These are phyloP conservation scores for Gonocerus acuteangulatus DNA, from an alignment of 2,888 invertebrate genomes.

Conservation along the genomic window DNA sequence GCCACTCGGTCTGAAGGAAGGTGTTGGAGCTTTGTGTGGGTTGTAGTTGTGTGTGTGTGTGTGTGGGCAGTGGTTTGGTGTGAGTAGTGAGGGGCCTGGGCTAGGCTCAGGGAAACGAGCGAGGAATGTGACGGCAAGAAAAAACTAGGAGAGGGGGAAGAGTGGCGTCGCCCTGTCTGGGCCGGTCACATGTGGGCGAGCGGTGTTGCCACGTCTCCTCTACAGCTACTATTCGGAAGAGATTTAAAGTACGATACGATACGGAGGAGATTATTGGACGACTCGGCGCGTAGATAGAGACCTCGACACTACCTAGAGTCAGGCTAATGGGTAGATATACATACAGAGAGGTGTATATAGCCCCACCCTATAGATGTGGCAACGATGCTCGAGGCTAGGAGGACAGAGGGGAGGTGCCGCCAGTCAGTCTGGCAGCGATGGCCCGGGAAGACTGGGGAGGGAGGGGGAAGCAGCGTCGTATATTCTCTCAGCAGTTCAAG, in stretches of 20 bases:
- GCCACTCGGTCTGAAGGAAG: no score
- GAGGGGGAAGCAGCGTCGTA: conserved; percentile 71
- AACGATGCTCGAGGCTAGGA: conserved; percentile 31
- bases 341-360: conserved; percentile 7
- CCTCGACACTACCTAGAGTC: no score
- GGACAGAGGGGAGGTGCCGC: conserved; percentile 33
- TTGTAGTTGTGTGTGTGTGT: background rate
- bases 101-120: background rate
- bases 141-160: conserved; percentile 32
- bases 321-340: background rate
- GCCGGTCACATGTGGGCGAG: conserved; percentile 46
- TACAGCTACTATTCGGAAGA: background rate
- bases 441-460: conserved; percentile 42
- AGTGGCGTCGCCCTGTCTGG: conserved; percentile 92
- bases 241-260: background rate
- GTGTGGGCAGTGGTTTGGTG: background rate
- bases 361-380: conserved; percentile 30
- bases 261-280: background rate
- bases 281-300: no score
- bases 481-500: conserved; percentile 83
- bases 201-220: conserved; percentile 54
- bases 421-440: conserved; percentile 27
- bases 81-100: background rate
- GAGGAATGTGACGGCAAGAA: conserved; percentile 16
- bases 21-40: no score